phyloP scores from a whole-genome alignment of 2,113 vertebrate genomes.

The Poeciliopsis turrubarensis region DNA sequence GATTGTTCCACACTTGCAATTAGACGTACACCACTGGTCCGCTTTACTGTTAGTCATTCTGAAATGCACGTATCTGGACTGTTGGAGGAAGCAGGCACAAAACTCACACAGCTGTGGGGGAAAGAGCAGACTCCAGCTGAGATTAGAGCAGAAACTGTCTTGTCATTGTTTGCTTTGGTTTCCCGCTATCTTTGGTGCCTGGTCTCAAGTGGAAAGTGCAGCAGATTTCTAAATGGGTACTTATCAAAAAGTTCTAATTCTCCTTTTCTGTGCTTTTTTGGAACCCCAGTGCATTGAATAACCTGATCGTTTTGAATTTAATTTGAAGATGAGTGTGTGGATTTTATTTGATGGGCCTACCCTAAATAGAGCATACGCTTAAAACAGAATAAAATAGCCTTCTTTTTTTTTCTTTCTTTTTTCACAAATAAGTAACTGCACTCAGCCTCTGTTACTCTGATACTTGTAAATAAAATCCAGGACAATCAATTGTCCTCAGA shows the following conservation, averaged over 20 bases:
- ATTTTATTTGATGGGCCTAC: neutral
- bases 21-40: too few species aligned
- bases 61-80: neutral
- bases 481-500: neutral
- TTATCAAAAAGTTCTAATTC: neutral
- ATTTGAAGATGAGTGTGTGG: too few species aligned
- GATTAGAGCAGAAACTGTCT: neutral
- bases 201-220: neutral
- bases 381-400: neutral
- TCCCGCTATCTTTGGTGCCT: neutral
- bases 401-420: neutral
- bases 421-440: neutral
- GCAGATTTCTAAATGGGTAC: neutral
- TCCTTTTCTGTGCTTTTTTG: neutral
- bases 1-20: neutral
- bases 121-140: neutral
- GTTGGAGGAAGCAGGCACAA: neutral
- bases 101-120: neutral
- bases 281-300: neutral
- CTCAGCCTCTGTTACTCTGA: neutral
- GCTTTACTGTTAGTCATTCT: neutral
- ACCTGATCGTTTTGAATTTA: too few species aligned
- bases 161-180: neutral
- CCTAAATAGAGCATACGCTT: neutral
- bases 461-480: neutral